Evolutionary conservation across 2,797 vertebrate genomes (phyloP), one percentile per base, ranked within the genome.

Genomic region (Rhabdophis nuchalis): DNA sequence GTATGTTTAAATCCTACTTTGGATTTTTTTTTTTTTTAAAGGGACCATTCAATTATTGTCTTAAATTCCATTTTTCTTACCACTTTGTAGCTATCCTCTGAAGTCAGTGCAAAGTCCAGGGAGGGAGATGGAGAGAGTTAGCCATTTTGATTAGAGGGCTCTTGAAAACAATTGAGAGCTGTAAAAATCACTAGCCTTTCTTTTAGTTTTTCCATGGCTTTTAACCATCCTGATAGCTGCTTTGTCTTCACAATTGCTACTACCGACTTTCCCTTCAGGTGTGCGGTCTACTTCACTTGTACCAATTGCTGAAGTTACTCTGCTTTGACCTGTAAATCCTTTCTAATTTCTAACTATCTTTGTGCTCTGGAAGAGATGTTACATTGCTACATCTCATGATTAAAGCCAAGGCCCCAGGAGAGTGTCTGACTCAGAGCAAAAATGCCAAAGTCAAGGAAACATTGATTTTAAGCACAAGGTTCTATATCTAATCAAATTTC

Each of bases 401-500:
- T 96, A 97, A 92, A 94, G 0, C 0, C 27, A 85, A 88, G 64
- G 64, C 92, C 95, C 64, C 95, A 87, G 53, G 96, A 97, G 96
- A 95, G 50, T 20, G 87, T 6, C 50, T 94, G 92, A 91, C 86
- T 96, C 86, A 93, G 85, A 96, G 77, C 41, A 95, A 94, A 96
- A 97, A 94, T 36, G 58, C 82, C 8, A 18, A 93, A 93, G 94
- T 95, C 93, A 96, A 94, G 95, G 93, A 95, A 95, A 13, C 93
- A 97, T 96, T 96, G 96, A 97, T 97, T 97, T 96, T 93, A 94
- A 95, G 68, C 82, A 88, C 52, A 4, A 50, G 90, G 95, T 95
- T 92, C 95, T 93, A 96, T 95, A 96, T 96, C 96, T 97, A 98
- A 98, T 98, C 95, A 97, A 96, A 97, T 98, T 97, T 97, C 91